phyloP scores from a whole-genome alignment of 2,888 invertebrate species.

The Tanaodytes sp. region DNA sequence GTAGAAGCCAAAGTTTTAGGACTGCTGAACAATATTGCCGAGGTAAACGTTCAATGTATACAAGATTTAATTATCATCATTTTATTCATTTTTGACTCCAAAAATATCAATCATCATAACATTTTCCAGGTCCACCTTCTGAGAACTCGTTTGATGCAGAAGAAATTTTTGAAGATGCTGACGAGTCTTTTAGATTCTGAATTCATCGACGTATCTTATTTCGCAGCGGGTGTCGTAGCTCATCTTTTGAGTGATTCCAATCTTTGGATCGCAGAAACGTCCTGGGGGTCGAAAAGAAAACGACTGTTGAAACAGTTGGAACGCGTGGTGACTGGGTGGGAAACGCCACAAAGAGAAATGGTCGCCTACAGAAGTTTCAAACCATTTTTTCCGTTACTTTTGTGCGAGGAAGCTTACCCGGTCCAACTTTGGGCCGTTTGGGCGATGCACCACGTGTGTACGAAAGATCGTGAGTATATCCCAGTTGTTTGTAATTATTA shows the following conservation, averaged over 20 bases:
- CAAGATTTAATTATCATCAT: neutral
- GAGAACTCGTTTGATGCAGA: slow-evolving; percentile 75
- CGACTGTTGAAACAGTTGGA: slow-evolving; percentile 70
- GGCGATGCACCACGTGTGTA: slow-evolving; percentile 85
- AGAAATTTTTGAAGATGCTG: slow-evolving; percentile 75
- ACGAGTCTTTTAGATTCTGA: slow-evolving; percentile 75
- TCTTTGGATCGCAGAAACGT: slow-evolving; percentile 73
- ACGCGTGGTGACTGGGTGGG: slow-evolving; percentile 78
- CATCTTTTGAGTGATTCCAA: slow-evolving; percentile 78
- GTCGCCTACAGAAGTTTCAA: slow-evolving; percentile 82
- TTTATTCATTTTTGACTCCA: no score
- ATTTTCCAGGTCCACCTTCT: slow-evolving; percentile 75
- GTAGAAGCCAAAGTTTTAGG: slow-evolving; percentile 86
- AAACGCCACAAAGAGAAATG: slow-evolving; percentile 82
- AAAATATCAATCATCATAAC: no score
- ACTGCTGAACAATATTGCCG: slow-evolving; percentile 83
- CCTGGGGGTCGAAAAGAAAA: slow-evolving; percentile 59
- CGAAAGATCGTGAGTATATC: slow-evolving; percentile 77
- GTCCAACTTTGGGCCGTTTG: slow-evolving; percentile 86
- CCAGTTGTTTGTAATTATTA: no score
- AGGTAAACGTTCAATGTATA: slow-evolving; percentile 73
- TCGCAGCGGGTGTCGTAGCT: slow-evolving; percentile 83
- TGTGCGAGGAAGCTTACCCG: slow-evolving; percentile 76
- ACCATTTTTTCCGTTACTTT: slow-evolving; percentile 81
- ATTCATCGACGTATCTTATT: slow-evolving; percentile 81